Conservation (phyloP, 2,888 invertebrate species). For the Cephus spinipes region DNA sequence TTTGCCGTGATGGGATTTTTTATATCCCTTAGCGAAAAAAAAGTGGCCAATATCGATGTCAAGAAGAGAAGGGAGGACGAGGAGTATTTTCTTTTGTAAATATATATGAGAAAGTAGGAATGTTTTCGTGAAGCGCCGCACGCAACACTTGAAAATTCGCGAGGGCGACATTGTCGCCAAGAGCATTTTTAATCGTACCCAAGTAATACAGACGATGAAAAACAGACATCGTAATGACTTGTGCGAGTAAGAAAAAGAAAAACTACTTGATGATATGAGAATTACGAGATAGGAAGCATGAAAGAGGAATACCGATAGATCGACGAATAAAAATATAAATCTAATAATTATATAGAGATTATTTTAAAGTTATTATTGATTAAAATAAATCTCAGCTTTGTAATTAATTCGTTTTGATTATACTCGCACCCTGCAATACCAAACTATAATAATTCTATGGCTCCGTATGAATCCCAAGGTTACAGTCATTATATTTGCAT, state of each 20-base stretch:
- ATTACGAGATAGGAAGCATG: conserved; percentile 29
- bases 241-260: background rate
- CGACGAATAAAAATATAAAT: conserved; percentile 27
- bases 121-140: background rate
- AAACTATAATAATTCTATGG: background rate
- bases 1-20: background rate
- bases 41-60: background rate
- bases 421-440: background rate
- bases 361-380: conserved; percentile 62
- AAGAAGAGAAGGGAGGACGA: background rate
- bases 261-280: background rate
- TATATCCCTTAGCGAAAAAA: background rate
- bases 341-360: conserved; percentile 61
- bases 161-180: background rate
- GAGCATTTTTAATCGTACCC: background rate
- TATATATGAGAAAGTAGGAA: background rate
- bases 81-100: background rate
- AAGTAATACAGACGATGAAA: background rate
- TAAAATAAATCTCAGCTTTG: conserved; percentile 64
- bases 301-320: conserved; percentile 16
- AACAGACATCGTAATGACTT: background rate
- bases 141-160: background rate
- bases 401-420: conserved; percentile 38
- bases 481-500: background rate
- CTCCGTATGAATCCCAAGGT: background rate